A percentile compares a stretch with the other conserved stretches of the same genome.
phyloP scores from a whole-genome alignment of 2,888 invertebrate species.

The Keiferia lycopersicella region DNA sequence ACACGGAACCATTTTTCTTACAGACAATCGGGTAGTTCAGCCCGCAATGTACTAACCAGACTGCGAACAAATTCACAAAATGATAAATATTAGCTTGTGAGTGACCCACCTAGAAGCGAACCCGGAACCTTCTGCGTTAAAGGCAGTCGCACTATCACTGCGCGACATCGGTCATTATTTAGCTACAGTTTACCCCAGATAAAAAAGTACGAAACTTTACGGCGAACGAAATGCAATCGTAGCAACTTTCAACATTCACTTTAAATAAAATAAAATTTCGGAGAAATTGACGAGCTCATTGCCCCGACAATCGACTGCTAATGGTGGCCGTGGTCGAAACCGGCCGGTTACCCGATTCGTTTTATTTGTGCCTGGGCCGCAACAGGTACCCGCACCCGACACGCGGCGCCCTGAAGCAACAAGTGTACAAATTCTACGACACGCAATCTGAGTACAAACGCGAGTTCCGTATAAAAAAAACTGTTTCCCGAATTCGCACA shows the following conservation, averaged over 20 bases:
- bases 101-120: no score
- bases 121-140: no score
- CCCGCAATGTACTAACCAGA: no score
- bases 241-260: background rate
- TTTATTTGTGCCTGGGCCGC: conserved; percentile 10
- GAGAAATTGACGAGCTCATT: background rate
- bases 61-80: no score
- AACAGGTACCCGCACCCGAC: conserved; percentile 7
- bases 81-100: no score
- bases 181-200: no score
- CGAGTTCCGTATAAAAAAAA: background rate
- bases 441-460: background rate
- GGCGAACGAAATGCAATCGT: no score
- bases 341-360: background rate
- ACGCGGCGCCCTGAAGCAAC: background rate
- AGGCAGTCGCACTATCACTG: no score
- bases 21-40: no score
- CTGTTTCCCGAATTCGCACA: background rate
- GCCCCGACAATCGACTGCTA: conserved; percentile 10
- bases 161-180: no score
- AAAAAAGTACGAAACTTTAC: no score
- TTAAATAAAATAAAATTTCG: background rate
- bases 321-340: background rate
- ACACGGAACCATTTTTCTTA: no score
- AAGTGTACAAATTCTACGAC: background rate